A percentile compares a stretch with the other conserved stretches of the same genome.
These are phyloP conservation scores for Amiota communis DNA, from an alignment of 2,888 invertebrate genomes.

Conservation along the genomic window DNA sequence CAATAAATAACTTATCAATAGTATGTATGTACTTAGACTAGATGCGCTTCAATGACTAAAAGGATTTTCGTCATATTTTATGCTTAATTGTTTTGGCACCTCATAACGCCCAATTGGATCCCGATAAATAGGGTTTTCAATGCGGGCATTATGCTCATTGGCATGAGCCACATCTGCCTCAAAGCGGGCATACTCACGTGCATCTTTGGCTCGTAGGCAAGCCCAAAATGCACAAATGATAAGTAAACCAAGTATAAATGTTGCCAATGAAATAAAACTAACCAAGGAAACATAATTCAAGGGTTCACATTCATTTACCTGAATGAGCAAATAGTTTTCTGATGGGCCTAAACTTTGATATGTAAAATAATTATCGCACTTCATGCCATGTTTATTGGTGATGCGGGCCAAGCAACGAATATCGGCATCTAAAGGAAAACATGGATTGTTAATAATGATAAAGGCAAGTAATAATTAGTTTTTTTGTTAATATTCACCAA, in stretches of 20 bases:
- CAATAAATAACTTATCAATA: no score
- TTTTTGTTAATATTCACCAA: slow-evolving; percentile 44
- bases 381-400: slow-evolving; percentile 60
- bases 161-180: slow-evolving; percentile 67
- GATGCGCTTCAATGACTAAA: slow-evolving; percentile 46
- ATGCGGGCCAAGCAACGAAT: slow-evolving; percentile 64
- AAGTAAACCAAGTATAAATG: slow-evolving; percentile 74
- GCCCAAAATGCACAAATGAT: slow-evolving; percentile 73
- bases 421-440: slow-evolving; percentile 44
- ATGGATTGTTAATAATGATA: neutral
- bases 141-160: slow-evolving; percentile 38
- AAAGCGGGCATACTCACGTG: slow-evolving; percentile 76
- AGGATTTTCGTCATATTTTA: slow-evolving; percentile 55
- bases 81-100: slow-evolving; percentile 73
- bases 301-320: slow-evolving; percentile 59
- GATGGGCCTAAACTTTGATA: slow-evolving; percentile 57
- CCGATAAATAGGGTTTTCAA: slow-evolving; percentile 76
- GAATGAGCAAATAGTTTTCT: slow-evolving; percentile 61
- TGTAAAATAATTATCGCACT: slow-evolving; percentile 68
- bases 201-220: slow-evolving; percentile 74
- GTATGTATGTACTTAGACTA: no score
- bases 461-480: neutral
- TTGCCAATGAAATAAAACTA: slow-evolving; percentile 73
- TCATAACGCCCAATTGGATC: slow-evolving; percentile 77
- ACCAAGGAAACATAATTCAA: slow-evolving; percentile 54